Evolutionary conservation across 2,888 invertebrate species (phyloP).

Genomic region (Herminia tarsipennalis): DNA sequence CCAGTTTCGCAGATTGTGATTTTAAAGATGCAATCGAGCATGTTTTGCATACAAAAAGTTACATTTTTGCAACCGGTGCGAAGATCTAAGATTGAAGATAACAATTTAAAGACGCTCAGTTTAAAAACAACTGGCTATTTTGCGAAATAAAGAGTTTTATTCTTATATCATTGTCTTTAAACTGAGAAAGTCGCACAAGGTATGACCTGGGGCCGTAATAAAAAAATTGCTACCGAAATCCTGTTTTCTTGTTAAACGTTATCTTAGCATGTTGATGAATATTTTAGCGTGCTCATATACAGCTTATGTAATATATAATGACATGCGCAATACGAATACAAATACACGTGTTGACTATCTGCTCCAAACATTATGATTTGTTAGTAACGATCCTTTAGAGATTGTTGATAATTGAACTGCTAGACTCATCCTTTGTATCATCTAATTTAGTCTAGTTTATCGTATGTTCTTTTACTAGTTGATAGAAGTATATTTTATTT

Average conservation of each 20-base stretch:
- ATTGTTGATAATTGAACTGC: slow-evolving; percentile 20
- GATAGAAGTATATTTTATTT: no score
- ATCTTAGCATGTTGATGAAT: neutral
- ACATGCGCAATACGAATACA: slow-evolving; percentile 5
- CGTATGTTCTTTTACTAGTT: neutral
- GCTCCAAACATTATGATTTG: slow-evolving; percentile 22
- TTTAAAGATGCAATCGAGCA: slow-evolving; percentile 43
- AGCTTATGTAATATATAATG: slow-evolving; percentile 6
- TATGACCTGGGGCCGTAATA: slow-evolving; percentile 7
- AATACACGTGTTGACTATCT: slow-evolving; percentile 8
- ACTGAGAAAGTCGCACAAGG: slow-evolving; percentile 26
- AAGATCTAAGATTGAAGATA: slow-evolving; percentile 40
- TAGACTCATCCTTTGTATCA: slow-evolving; percentile 22
- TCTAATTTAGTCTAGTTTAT: neutral
- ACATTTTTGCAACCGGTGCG: slow-evolving; percentile 29
- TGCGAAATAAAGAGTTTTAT: neutral
- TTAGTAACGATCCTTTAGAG: slow-evolving; percentile 21
- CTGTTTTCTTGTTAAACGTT: no score
- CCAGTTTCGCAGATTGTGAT: slow-evolving; percentile 42
- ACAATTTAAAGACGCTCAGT: slow-evolving; percentile 8
- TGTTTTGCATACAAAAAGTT: slow-evolving; percentile 46
- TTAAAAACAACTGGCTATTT: slow-evolving; percentile 1
- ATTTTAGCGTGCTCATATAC: slow-evolving; percentile 10
- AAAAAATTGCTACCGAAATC: no score
- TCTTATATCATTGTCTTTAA: neutral